phyloP scores from a whole-genome alignment of 2,113 vertebrate species.

The Hypocryptadius cinnamomeus region DNA sequence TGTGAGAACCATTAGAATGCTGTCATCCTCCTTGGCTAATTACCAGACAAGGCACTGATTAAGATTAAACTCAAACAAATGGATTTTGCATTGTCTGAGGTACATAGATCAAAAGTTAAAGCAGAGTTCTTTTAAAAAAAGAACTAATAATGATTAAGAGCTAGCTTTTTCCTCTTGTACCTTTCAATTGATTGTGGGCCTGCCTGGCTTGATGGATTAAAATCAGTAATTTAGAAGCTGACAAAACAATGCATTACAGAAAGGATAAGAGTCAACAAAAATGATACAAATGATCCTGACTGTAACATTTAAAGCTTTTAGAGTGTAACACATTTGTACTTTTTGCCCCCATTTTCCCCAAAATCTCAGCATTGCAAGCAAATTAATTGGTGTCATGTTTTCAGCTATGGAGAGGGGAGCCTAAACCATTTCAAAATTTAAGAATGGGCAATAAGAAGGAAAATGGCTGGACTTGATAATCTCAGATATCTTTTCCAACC shows the following conservation, averaged over 20 bases:
- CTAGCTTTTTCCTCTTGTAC: background rate
- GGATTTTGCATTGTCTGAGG: background rate
- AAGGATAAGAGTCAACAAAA: background rate
- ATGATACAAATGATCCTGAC: background rate
- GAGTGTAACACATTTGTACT: background rate
- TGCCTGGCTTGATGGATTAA: slow-evolving; percentile 44
- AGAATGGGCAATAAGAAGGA: background rate
- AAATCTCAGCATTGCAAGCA: background rate
- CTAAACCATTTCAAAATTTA: background rate
- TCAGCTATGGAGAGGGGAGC: background rate
- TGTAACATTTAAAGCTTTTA: background rate
- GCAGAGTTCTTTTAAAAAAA: background rate
- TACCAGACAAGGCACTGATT: background rate
- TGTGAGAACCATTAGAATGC: background rate
- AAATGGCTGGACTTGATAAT: background rate
- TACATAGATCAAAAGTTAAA: background rate
- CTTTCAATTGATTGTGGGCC: slow-evolving; percentile 1
- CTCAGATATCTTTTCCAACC: background rate
- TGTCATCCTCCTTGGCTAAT: background rate
- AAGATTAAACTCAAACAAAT: background rate
- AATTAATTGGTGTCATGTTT: background rate
- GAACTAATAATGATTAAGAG: slow-evolving; percentile 23
- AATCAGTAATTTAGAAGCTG: slow-evolving; percentile 31
- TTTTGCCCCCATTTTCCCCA: background rate
- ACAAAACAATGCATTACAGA: background rate